Evolutionary conservation across 1,140 invertebrate species (phyloP).

Genomic region (Lordiphosa clarofinis): DNA sequence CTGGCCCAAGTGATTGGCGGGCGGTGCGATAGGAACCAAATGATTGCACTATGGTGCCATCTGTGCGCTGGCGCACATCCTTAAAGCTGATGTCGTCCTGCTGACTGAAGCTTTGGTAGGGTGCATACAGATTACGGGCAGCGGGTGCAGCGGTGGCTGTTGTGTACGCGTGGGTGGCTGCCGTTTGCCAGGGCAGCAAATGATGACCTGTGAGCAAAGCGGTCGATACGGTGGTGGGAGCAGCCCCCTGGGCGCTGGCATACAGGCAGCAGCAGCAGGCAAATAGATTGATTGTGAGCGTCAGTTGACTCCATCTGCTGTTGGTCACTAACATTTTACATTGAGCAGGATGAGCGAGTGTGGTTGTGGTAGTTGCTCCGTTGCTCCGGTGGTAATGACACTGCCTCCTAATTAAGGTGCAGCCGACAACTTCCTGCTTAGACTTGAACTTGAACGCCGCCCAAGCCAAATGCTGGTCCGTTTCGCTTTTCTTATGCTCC

Average conservation of each 20-base stretch:
- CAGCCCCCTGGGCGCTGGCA: slow-evolving; percentile 13
- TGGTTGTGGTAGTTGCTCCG: slow-evolving; percentile 19
- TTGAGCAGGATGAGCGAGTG: slow-evolving; percentile 61
- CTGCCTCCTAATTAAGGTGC: slow-evolving; percentile 68
- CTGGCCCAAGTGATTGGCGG: slow-evolving; percentile 17
- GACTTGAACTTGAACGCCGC: slow-evolving; percentile 60
- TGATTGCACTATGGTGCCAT: slow-evolving; percentile 63
- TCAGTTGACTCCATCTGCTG: slow-evolving; percentile 58
- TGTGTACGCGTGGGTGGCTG: slow-evolving; percentile 13
- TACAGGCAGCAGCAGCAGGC: slow-evolving; percentile 48
- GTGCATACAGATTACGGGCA: slow-evolving; percentile 75
- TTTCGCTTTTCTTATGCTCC: slow-evolving; percentile 60
- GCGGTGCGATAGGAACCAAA: slow-evolving; percentile 73
- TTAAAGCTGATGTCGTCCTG: slow-evolving; percentile 66
- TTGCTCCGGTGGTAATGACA: slow-evolving; percentile 60
- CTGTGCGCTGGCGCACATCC: slow-evolving; percentile 54
- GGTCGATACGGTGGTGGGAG: slow-evolving; percentile 35
- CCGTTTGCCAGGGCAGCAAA: slow-evolving; percentile 52
- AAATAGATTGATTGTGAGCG: slow-evolving; percentile 37
- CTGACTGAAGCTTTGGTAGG: slow-evolving; percentile 69
- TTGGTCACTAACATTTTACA: slow-evolving; percentile 79
- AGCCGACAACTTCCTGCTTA: slow-evolving; percentile 69
- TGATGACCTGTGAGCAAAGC: slow-evolving; percentile 57
- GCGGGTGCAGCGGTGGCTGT: slow-evolving; percentile 31
- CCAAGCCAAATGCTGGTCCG: slow-evolving; percentile 45